Base-by-base conservation (phyloP, 2,888 invertebrate genomes). In the Drosophila robusta region DNA sequence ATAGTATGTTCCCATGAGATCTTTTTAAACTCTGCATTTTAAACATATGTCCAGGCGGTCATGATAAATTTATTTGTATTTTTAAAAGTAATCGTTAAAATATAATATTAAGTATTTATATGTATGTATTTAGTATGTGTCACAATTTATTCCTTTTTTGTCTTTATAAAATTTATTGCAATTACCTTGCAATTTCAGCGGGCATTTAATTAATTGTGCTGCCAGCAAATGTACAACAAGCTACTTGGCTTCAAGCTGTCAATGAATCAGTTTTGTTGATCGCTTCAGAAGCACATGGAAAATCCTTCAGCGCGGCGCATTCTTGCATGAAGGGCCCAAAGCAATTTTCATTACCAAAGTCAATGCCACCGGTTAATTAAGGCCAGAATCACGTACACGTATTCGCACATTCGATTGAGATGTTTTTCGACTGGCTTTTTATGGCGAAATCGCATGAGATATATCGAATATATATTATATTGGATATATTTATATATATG, bases 261-360 rank as follows among this genome's bases (percentile, higher is more conserved):
- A 44, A 50, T 57, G 38, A 68, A 66, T 61, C 44, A 62, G 22
- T 39, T 24, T 36, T 29, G 56, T 46, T 32, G 22, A 34, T 54
- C 26, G 36, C 9, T 22, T 16, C 16, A 36, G 12, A 9, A 6
- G 24, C 24, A 32, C 11, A 34, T 26, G 26, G n/a, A 46, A 38
- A 39, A 54, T 87, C 82, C 84, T 80, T 80, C 87, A 68, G 41
- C 18, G 6, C 7, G 18, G 39, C 4, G 69, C 87, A 80, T 84
- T 83, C 84, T 87, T 78, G 87, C 87, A 78, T 87, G 87, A 83
- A 83, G 81, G 83, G 79, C 65, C 44, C 36, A 46, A 56, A 45
- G n/a, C 16, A 51, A 18, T 55, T 87, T 77, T 82, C 78, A 83
- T 84, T 87, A 64, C 84, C 84, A 85, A 78, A 83, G 84, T 77